These are phyloP conservation scores for Tragelaphus buxtoni DNA, from an alignment of 2,113 vertebrate genomes.

Conservation along the genomic window DNA sequence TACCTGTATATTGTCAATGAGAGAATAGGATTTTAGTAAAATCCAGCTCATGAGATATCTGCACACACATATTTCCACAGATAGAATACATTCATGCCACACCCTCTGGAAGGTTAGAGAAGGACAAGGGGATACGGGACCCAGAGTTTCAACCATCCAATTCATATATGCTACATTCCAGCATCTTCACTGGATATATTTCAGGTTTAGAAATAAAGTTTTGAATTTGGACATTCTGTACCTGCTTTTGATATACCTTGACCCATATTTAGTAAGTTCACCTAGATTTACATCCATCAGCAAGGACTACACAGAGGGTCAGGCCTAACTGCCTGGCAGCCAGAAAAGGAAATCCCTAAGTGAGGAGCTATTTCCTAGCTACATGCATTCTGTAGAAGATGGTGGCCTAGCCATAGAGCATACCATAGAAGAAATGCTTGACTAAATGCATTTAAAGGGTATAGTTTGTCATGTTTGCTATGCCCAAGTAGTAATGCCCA, in stretches of 20 bases:
- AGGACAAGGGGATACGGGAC: background rate
- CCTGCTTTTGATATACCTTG: background rate
- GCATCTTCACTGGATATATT: background rate
- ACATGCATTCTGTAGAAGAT: background rate
- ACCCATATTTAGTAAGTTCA: background rate
- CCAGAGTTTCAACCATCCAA: background rate
- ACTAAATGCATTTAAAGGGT: background rate
- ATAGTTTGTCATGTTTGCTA: background rate
- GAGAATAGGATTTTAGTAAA: background rate
- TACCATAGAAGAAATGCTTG: background rate
- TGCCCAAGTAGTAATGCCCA: background rate
- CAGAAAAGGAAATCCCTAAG: background rate
- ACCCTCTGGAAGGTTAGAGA: background rate
- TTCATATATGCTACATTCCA: background rate
- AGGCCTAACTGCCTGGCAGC: background rate
- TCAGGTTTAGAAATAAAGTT: background rate
- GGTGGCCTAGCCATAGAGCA: background rate
- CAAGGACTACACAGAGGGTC: background rate
- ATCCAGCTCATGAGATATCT: background rate
- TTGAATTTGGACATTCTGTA: background rate
- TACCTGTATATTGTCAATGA: background rate
- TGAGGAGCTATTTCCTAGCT: background rate
- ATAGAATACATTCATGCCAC: background rate
- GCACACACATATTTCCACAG: background rate
- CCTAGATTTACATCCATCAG: background rate